Conservation (phyloP, 2,888 invertebrate species). For the Rhamnusium bicolor region DNA sequence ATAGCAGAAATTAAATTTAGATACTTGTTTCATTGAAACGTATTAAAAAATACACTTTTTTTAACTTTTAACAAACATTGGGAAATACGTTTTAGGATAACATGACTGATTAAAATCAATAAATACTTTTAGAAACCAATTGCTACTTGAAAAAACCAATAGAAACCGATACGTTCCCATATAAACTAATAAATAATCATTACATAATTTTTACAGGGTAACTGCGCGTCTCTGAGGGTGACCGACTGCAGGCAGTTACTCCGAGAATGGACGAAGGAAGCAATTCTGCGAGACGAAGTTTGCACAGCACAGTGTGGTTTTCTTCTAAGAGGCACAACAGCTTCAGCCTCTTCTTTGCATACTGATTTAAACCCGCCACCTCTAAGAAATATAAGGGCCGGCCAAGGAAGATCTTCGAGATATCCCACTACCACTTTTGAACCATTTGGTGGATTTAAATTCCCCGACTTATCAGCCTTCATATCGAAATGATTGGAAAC, state of each 20-base stretch:
- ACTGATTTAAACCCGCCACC: conserved; percentile 67
- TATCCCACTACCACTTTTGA: conserved; percentile 66
- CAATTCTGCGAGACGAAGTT: conserved; percentile 88
- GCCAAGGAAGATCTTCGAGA: conserved; percentile 52
- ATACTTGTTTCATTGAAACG: too few relatives aligned
- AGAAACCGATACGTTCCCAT: too few relatives aligned
- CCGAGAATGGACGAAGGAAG: conserved; percentile 87
- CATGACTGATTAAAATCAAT: too few relatives aligned
- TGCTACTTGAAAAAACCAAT: too few relatives aligned
- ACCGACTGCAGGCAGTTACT: conserved; percentile 89
- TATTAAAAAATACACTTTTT: too few relatives aligned
- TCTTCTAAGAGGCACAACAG: conserved; percentile 73
- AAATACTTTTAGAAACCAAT: too few relatives aligned
- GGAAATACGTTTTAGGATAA: too few relatives aligned
- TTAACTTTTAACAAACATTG: too few relatives aligned
- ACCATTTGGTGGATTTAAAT: conserved; percentile 78
- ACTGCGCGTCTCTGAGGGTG: conserved; percentile 90
- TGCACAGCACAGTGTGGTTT: conserved; percentile 93
- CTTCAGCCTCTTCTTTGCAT: conserved; percentile 50
- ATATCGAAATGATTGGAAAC: conserved; percentile 66
- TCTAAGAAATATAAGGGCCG: conserved; percentile 53
- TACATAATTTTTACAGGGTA: conserved; percentile 76
- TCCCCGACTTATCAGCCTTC: conserved; percentile 84
- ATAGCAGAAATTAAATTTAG: too few relatives aligned
- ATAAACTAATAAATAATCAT: too few relatives aligned